Evolutionary conservation across 2,888 invertebrate genomes (phyloP), one percentile per base, ranked within the genome.

Genomic region (Orgyia antiqua): DNA sequence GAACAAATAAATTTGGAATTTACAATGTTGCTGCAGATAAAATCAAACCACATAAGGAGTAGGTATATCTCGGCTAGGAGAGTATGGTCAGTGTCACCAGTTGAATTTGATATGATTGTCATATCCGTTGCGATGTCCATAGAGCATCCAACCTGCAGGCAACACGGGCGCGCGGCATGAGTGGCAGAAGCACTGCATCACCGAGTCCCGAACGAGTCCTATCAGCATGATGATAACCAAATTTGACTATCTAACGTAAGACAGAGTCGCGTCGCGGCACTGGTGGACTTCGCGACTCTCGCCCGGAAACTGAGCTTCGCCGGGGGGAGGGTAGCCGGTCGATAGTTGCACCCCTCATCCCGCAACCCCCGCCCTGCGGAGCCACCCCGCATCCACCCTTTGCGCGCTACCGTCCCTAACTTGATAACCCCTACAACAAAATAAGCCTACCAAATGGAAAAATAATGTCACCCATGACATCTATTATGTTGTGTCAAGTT

Each of bases 141-240:
- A 33, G 38, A 39, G 44, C 30, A 55, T 75, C 90, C 89, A 89
- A 92, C 93, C 91, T 88, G 91, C 89, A 70, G 92, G 91, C 69
- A 94, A 77, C 60, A 90, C 88, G 54, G 95, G 94, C 64, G 94
- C 94, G 76, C 94, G 92, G 91, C 95, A 95, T 83, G 94, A 93
- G 88, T 95, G 94, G 89, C 95, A 95, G 89, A 95, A 95, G 89
- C 95, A 95, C 90, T 94, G 94, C 92, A 95, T 90, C 79, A 95
- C 94, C 77, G 95, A 95, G 84, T 95, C 94, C 84, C 94, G 92
- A 76, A 95, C 94, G 69, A 95, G 91, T 79, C 92, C 93, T 89
- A 95, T 94, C 89, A 95, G 88, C 95, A 95, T 95, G 76, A 63
- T 82, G 79, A 70, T 66, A 70, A 76, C 64, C 56, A 59, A 77